Evolutionary conservation across 2,113 vertebrate genomes (phyloP).

Genomic region (Pachypanchax playfairii): DNA sequence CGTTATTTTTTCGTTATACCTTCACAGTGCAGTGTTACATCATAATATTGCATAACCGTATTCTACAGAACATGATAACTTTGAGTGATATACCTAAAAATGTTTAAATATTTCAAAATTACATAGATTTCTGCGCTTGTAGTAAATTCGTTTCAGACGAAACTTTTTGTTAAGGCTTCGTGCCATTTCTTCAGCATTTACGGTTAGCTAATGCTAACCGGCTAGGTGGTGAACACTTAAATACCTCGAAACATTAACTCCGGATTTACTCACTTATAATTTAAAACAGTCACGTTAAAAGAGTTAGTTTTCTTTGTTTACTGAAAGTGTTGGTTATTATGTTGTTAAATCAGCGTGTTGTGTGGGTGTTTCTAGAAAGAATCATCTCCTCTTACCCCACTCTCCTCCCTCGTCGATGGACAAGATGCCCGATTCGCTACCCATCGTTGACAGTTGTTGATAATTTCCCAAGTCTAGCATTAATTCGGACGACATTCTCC

Average conservation of each 20-base stretch:
- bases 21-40: not conserved
- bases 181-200: not conserved
- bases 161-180: not conserved
- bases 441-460: slow-evolving; percentile 44
- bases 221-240: not conserved
- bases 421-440: slow-evolving; percentile 50
- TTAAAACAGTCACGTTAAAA: not conserved
- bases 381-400: slow-evolving; percentile 71
- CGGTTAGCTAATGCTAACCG: slow-evolving; percentile 40
- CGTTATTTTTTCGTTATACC: no score
- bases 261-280: not conserved
- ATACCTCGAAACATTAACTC: not conserved
- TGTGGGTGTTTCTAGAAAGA: slow-evolving; percentile 11
- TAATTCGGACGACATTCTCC: slow-evolving; percentile 67
- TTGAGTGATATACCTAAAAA: no score
- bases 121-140: not conserved
- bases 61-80: no score
- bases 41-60: not conserved
- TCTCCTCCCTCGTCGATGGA: slow-evolving; percentile 78
- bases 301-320: not conserved
- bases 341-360: not conserved
- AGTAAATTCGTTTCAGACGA: not conserved
- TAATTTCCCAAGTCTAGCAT: slow-evolving; percentile 62
- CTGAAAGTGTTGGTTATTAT: not conserved
- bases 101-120: no score